Base-by-base conservation (phyloP, 2,113 vertebrate genomes). In the Microtus montanus region DNA sequence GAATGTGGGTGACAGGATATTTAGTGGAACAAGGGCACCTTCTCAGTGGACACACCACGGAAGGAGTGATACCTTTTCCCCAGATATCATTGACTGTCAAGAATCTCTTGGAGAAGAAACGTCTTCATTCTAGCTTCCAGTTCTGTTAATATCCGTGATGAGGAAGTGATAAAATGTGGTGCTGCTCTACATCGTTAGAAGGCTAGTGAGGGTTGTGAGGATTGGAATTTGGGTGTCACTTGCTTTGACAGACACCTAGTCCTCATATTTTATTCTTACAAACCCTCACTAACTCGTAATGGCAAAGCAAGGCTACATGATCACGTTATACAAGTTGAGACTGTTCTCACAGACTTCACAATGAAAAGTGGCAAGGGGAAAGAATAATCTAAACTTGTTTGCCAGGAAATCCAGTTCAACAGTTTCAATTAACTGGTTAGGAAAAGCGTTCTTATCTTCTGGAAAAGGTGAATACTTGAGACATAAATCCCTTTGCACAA, bases 361-460 rank as follows among this genome's bases (percentile, higher is more conserved):
- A 73, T 83, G 77, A 93, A 70, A 94, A 95, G 64, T 90, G 33
- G 30, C 24, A 94, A 74, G 41, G 24, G 92, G 78, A 90, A 94
- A 41, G 84, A 92, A 95, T 68, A 94, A 92, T 74, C 52, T 61
- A 68, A 92, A 80, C 92, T 87, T 95, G 93, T 96, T 94, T 97
- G 68, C 33, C 52, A 54, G 94, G 85, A 91, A 63, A 92, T 92
- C 89, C 94, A 85, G 63, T 90, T 97, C 35, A 94, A 96, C 44
- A 80, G 80, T 83, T 79, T 94, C 80, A 77, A 96, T 96, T 96
- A 97, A 96, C 94, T 95, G 73, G 92, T 63, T 96, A 94, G 88
- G 80, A 92, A 97, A 96, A 52, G 24, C 66, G 92, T 86, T 86
- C 85, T 96, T 97, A 96, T 96, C 94, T 97, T 95, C 6, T 77